A percentile compares a stretch with the other conserved stretches of the same genome.
Evolutionary conservation across 2,113 vertebrate species (phyloP).

Genomic region (Galemys pyrenaicus): DNA sequence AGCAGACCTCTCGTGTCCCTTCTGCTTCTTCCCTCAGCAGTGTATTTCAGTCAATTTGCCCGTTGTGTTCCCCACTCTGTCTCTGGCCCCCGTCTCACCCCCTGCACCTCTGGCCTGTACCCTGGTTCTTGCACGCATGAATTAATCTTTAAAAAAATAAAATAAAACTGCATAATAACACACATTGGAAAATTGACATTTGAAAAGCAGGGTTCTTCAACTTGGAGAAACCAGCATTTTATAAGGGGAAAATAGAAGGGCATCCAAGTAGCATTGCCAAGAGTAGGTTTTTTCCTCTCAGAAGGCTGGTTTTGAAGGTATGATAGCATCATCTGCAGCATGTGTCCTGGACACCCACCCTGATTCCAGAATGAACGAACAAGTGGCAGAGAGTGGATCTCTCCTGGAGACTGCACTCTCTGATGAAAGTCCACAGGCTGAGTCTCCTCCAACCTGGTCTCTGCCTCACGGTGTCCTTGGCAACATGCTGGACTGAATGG

Average conservation of each 20-base stretch:
- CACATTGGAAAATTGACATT: not conserved
- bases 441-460: not conserved
- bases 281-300: not conserved
- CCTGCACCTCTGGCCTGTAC: too few relatives aligned
- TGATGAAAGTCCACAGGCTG: not conserved
- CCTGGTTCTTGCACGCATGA: too few relatives aligned
- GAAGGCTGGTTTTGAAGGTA: slow-evolving; percentile 40
- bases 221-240: not conserved
- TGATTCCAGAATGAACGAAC: not conserved
- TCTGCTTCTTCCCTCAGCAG: too few relatives aligned
- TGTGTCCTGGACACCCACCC: not conserved
- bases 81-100: too few relatives aligned
- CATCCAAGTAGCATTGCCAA: too few relatives aligned
- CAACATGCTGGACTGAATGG: not conserved
- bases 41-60: too few relatives aligned
- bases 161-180: not conserved
- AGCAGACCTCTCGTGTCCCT: too few relatives aligned
- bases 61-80: too few relatives aligned
- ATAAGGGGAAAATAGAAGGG: not conserved
- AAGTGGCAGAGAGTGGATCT: not conserved
- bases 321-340: not conserved
- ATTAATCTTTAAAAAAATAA: too few relatives aligned
- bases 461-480: not conserved
- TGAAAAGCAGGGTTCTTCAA: not conserved
- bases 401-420: not conserved